These are phyloP conservation scores for Sebastes goodei DNA, from an alignment of 2,797 vertebrate species.

Conservation along the genomic window DNA sequence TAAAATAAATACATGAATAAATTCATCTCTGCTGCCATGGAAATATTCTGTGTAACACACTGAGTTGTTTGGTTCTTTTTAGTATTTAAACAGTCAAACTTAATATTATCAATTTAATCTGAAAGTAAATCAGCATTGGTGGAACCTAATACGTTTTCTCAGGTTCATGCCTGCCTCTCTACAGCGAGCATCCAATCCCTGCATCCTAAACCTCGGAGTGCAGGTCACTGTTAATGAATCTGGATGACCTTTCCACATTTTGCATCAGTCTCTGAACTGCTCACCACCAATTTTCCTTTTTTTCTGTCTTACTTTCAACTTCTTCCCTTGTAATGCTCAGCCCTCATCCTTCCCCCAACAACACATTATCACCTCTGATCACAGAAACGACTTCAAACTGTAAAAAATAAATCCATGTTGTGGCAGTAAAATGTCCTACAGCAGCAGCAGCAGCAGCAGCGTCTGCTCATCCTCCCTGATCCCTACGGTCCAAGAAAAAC, in stretches of 20 bases:
- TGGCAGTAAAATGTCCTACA: neutral
- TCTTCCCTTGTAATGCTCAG: neutral
- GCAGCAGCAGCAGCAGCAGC: neutral
- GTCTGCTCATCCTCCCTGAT: slow-evolving; percentile 21
- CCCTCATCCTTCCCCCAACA: neutral
- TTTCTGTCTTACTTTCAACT: neutral
- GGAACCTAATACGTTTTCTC: neutral
- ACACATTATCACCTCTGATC: slow-evolving; percentile 1
- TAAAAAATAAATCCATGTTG: slow-evolving; percentile 2
- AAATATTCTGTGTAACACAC: neutral
- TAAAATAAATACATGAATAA: too few species aligned
- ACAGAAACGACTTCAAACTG: neutral
- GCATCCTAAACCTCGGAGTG: slow-evolving; percentile 8
- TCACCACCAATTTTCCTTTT: neutral
- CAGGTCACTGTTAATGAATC: neutral
- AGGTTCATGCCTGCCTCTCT: neutral
- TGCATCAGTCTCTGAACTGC: neutral
- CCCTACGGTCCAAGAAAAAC: slow-evolving; percentile 16
- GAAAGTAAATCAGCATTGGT: neutral
- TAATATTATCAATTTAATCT: neutral
- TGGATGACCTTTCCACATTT: neutral
- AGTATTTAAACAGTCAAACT: neutral
- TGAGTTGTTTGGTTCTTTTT: neutral
- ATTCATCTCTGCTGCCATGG: neutral
- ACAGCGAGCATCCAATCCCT: slow-evolving; percentile 8